A percentile compares a stretch with the other conserved stretches of the same genome.
These are phyloP conservation scores for Orthosia gracilis DNA, from an alignment of 2,888 invertebrate genomes.

Conservation along the genomic window DNA sequence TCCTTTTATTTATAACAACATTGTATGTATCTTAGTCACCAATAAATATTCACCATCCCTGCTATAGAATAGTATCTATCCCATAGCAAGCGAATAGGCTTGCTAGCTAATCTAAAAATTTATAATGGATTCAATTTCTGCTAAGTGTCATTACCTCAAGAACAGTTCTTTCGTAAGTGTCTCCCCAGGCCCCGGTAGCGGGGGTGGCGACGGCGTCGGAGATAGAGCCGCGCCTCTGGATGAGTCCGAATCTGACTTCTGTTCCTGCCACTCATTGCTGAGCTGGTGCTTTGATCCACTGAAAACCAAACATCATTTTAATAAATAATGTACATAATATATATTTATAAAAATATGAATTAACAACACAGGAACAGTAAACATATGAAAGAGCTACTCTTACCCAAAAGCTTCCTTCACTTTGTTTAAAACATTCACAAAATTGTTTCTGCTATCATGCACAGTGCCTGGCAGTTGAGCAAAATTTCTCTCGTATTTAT, in stretches of 20 bases:
- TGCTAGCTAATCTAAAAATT: background rate
- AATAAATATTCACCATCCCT: too few relatives aligned
- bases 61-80: background rate
- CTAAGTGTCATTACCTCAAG: slow-evolving; percentile 77
- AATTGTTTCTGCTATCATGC: slow-evolving; percentile 84
- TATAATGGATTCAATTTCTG: background rate
- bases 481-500: slow-evolving; percentile 80
- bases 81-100: background rate
- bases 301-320: slow-evolving; percentile 8
- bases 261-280: slow-evolving; percentile 78
- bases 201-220: slow-evolving; percentile 86
- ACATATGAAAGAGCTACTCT: slow-evolving; percentile 56
- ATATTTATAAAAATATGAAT: background rate
- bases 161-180: slow-evolving; percentile 83
- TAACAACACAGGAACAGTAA: background rate
- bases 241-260: slow-evolving; percentile 83
- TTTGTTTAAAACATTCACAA: slow-evolving; percentile 86
- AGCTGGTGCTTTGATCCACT: slow-evolving; percentile 78
- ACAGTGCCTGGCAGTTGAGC: slow-evolving; percentile 78
- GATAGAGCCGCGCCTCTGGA: slow-evolving; percentile 76
- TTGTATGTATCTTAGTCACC: too few relatives aligned
- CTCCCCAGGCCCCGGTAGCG: slow-evolving; percentile 80
- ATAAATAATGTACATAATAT: background rate
- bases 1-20: too few relatives aligned
- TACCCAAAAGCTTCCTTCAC: slow-evolving; percentile 87